Base-by-base conservation (phyloP, 2,797 vertebrate genomes). In the Takifugu rubripes region DNA sequence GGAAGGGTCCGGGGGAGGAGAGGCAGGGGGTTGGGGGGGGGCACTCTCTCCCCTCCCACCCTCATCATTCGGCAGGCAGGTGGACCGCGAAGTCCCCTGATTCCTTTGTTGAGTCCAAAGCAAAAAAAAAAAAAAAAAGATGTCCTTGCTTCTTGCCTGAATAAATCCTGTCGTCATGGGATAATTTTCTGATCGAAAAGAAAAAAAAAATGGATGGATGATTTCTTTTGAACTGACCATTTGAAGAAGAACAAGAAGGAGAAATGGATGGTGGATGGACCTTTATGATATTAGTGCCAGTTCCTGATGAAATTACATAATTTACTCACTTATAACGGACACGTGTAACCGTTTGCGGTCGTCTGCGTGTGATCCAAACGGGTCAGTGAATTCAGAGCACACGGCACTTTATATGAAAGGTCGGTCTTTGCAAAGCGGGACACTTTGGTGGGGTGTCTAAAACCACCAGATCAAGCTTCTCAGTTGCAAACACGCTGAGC, bases 61-160 rank as follows among this genome's bases (percentile, higher is more conserved):
- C 93, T 94, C 93, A 94, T 97, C 94, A 96, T 94, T 96, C 89
- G 89, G 91, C 92, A 94, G 92, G 95, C 95, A 98, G 94, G 95
- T 97, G 95, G 95, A 98, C 94, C 94, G 95, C 94, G 95, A 95
- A 95, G 94, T 96, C 93, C 92, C 92, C 93, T 94, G 93, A 96
- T 96, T 97, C 95, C 94, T 97, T 98, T 98, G 95, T 98, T 94
- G 91, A 91, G 64, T 93, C 90, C 89, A 64, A 71, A 56, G 70
- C 59, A 54, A 58, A 74, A 75, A 63, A 56, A 72, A 75, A 63
- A 75, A 77, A 77, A 81, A 81, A 83, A 79, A 79, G 92, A 93
- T 93, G 91, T 95, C 91, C 72, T 69, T 92, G 91, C 91, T 92
- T 86, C 92, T 92, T 92, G 93, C 92, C 89, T 92, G 93, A 94